Conservation (phyloP, 2,888 invertebrate species). For the Miltochrista miniata region DNA sequence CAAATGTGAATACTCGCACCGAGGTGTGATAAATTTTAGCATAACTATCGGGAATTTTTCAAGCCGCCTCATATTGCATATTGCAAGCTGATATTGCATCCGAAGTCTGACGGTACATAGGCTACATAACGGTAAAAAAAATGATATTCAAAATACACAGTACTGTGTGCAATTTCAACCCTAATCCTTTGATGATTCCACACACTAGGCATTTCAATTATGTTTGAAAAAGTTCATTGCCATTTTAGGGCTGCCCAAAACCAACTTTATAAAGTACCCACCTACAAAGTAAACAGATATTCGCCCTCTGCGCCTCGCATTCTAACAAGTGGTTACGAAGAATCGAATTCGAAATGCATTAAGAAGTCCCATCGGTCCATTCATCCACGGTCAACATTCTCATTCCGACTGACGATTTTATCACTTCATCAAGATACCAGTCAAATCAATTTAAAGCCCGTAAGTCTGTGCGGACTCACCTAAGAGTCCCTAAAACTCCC, state of each 20-base stretch:
- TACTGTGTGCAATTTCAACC: background rate
- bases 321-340: slow-evolving; percentile 31
- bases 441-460: slow-evolving; percentile 75
- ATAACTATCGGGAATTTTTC: no score
- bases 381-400: slow-evolving; percentile 39
- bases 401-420: slow-evolving; percentile 58
- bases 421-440: slow-evolving; percentile 76
- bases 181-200: slow-evolving; percentile 29
- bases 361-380: slow-evolving; percentile 22
- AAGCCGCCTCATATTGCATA: no score
- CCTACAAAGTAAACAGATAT: slow-evolving; percentile 1
- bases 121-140: no score
- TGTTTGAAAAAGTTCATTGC: slow-evolving; percentile 52
- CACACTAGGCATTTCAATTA: slow-evolving; percentile 50
- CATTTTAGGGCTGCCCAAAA: slow-evolving; percentile 45
- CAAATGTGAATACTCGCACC: slow-evolving; percentile 1
- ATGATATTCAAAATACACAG: no score
- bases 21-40: no score
- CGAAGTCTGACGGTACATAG: no score
- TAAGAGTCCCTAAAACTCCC: slow-evolving; percentile 81
- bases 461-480: slow-evolving; percentile 72
- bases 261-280: background rate
- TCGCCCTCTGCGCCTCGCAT: slow-evolving; percentile 3
- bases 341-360: slow-evolving; percentile 7
- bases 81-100: no score